Base-by-base conservation (phyloP, 2,113 vertebrate genomes). In the Ciconia maguari region DNA sequence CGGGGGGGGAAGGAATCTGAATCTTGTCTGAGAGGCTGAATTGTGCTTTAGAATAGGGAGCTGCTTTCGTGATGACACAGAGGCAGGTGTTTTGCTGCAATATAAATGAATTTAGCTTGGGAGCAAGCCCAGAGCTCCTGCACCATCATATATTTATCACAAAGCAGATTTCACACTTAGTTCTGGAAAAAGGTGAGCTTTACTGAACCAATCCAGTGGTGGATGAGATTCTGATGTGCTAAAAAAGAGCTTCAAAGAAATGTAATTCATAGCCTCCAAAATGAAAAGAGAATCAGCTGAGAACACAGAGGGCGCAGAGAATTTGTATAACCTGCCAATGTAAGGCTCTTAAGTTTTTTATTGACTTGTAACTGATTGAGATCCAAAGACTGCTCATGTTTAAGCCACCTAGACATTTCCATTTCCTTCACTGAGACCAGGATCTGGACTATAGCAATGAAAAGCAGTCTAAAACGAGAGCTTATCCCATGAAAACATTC, bases 1-100 rank as follows among this genome's bases (percentile, higher is more conserved):
- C 38, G 38, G 38, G 38, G 27, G 7, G 25, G 6, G 7, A 8
- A 8, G 24, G 36, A 88, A 75, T 85, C 55, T 78, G 81, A 95
- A 55, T 93, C 79, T 78, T 91, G 38, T 80, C 80, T 79, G 61
- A 48, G 69, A 90, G 74, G 46, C 30, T 80, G 69, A 69, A 77
- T 48, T 91, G 74, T 84, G 46, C 74, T 84, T 91, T 91, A 78
- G 86, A 89, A 83, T 66, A 82, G 66, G 32, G 38, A 97, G 32
- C 41, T 93, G 57, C 46, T 72, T 91, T 91, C 3, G 3, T 91
- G 81, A 51, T 93, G 91, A 91, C 87, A 84, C 65, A 82, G 57
- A 93, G 46, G 74, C 94, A 95, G 93, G 87, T 96, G 91, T 94
- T 96, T 89, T 83, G 10, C 57, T 94, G 52, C 41, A 89, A 13